Evolutionary conservation across 2,888 invertebrate genomes (phyloP).

Genomic region (Punctoribates punctum): DNA sequence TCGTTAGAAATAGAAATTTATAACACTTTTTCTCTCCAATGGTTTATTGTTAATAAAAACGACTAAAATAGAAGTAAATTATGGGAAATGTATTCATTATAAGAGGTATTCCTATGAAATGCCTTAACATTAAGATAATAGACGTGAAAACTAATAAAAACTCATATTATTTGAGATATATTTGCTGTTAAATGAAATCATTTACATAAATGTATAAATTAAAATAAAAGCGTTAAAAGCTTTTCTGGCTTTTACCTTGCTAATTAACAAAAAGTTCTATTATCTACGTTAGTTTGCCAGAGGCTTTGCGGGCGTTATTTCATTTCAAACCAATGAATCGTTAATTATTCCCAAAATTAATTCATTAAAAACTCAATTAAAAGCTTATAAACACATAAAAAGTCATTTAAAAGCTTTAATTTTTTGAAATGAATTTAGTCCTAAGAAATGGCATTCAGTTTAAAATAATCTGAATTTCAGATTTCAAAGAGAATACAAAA

Average conservation of each 20-base stretch:
- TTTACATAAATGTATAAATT: slow-evolving; percentile 13
- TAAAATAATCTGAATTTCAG: no score
- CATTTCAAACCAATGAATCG: neutral
- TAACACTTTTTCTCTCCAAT: neutral
- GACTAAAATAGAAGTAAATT: neutral
- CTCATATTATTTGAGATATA: neutral
- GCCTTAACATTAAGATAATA: neutral
- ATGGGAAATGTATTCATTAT: neutral
- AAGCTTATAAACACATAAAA: no score
- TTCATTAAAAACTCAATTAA: no score
- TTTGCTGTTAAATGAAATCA: neutral
- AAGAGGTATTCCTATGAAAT: neutral
- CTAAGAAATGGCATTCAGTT: no score
- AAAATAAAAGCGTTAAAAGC: neutral
- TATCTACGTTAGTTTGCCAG: neutral
- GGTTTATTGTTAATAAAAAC: neutral
- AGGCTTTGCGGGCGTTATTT: neutral
- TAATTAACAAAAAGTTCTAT: neutral
- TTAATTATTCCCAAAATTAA: neutral
- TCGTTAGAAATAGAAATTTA: neutral
- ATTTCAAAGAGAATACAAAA: no score
- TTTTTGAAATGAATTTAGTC: no score
- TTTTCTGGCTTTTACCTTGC: neutral
- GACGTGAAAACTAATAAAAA: neutral
- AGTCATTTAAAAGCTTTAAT: no score